A percentile compares a stretch with the other conserved stretches of the same genome.
These are phyloP conservation scores for Triops longicaudatus DNA, from an alignment of 1,140 invertebrate species.

Conservation along the genomic window DNA sequence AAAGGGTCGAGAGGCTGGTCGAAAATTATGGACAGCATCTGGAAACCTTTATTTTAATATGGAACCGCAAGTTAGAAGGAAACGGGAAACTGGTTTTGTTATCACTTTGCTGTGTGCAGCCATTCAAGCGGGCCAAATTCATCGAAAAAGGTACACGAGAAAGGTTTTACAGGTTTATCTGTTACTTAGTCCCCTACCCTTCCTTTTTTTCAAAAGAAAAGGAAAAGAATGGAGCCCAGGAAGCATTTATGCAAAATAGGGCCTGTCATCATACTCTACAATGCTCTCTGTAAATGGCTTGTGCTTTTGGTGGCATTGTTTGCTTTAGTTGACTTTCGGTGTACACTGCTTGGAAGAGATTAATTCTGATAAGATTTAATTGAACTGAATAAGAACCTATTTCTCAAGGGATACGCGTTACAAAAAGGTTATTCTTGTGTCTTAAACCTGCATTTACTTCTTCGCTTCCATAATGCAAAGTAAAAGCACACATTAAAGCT, in stretches of 20 bases:
- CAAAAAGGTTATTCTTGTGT: too few relatives aligned
- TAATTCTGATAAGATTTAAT: background rate
- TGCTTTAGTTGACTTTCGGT: background rate
- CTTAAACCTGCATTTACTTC: too few relatives aligned
- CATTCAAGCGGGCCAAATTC: conserved; percentile 7
- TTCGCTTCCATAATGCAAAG: too few relatives aligned
- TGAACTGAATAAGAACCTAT: background rate
- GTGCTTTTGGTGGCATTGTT: background rate
- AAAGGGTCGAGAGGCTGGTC: background rate
- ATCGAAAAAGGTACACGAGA: conserved; percentile 11
- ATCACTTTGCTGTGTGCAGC: background rate
- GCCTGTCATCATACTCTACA: background rate
- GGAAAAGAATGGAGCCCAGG: background rate
- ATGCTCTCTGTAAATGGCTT: background rate
- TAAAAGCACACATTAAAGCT: too few relatives aligned
- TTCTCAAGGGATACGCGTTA: too few relatives aligned
- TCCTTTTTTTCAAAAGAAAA: background rate
- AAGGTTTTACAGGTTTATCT: conserved; percentile 2
- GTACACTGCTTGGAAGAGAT: background rate
- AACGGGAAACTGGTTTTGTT: conserved; percentile 10
- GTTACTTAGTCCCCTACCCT: conserved; percentile 3
- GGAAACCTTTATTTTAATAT: conserved; percentile 16
- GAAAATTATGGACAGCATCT: background rate
- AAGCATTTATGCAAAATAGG: conserved; percentile 12
- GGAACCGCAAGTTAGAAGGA: conserved; percentile 7